Percentiles rank a stretch among this genome's conserved stretches.
These are phyloP conservation scores for Diorhabda carinulata DNA, from an alignment of 1,140 invertebrate species.

Conservation along the genomic window DNA sequence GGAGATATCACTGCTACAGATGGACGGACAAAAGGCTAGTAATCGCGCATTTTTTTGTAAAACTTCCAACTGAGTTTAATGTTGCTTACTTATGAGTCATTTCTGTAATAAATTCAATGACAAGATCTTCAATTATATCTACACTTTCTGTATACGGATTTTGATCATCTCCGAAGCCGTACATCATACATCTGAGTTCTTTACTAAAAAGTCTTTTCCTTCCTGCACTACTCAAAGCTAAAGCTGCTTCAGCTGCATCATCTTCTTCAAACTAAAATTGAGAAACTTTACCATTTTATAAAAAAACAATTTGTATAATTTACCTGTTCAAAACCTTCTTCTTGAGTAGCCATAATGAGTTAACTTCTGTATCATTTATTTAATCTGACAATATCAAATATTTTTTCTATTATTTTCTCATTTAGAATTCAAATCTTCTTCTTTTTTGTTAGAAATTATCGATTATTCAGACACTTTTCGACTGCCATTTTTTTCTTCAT, in stretches of 20 bases:
- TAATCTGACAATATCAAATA: too few species aligned
- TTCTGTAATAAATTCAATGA: constrained; percentile 97
- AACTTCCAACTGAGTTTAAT: too few species aligned
- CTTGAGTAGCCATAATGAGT: constrained; percentile 26
- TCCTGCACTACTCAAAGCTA: constrained; percentile 60
- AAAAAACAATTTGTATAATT: constrained; percentile 2
- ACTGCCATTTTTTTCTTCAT: too few species aligned
- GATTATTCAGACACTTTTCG: too few species aligned
- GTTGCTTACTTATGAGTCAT: constrained; percentile 71
- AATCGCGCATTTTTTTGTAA: too few species aligned
- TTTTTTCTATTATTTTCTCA: too few species aligned
- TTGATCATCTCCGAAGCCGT: constrained; percentile 99
- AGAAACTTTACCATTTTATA: neutral
- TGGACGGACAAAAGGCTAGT: too few species aligned
- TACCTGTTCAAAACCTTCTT: constrained; percentile 39
- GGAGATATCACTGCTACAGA: too few species aligned
- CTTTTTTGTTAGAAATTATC: too few species aligned
- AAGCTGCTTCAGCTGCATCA: constrained; percentile 60
- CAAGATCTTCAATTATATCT: constrained; percentile 94
- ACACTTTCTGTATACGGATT: constrained; percentile 99
- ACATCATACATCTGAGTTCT: constrained; percentile 98
- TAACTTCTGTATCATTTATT: too few species aligned
- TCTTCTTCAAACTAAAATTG: constrained; percentile 57
- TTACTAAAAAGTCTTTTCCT: constrained; percentile 84
- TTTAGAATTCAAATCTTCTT: too few species aligned